These are phyloP conservation scores for Phataginus tetradactyla DNA, from an alignment of 2,797 vertebrate species.

Conservation along the genomic window DNA sequence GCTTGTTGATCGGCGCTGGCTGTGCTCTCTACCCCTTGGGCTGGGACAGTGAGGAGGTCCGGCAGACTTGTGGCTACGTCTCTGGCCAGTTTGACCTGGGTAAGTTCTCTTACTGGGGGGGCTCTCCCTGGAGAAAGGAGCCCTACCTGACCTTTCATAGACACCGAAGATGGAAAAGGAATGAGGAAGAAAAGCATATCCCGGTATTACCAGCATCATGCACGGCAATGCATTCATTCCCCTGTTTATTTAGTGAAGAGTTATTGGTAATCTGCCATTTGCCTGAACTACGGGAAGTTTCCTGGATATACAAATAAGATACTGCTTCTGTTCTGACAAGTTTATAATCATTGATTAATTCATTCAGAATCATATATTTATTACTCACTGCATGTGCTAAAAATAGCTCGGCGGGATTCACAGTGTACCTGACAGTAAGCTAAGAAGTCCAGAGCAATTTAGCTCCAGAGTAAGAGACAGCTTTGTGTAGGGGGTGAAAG, in stretches of 20 bases:
- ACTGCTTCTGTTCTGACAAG: not conserved
- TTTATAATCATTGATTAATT: constrained; percentile 6
- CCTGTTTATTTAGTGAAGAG: not conserved
- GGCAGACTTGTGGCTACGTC: constrained; percentile 96
- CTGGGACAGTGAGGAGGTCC: constrained; percentile 98
- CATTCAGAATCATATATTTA: constrained; percentile 22
- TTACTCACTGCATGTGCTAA: not conserved
- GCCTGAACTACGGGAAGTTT: not conserved
- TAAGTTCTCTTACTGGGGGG: constrained; percentile 82
- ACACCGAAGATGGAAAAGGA: not conserved
- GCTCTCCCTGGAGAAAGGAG: not conserved
- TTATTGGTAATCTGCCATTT: not conserved
- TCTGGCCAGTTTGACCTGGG: constrained; percentile 96
- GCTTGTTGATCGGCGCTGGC: constrained; percentile 96
- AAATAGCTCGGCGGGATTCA: not conserved
- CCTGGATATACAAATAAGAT: not conserved
- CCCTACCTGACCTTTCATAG: not conserved
- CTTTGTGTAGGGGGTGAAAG: not conserved
- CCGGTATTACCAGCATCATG: not conserved
- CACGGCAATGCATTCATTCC: too few species aligned
- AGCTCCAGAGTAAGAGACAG: not conserved
- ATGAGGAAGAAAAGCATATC: not conserved
- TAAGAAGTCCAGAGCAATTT: not conserved
- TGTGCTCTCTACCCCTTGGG: constrained; percentile 98
- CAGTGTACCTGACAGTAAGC: not conserved